phyloP scores from a whole-genome alignment of 2,113 vertebrate species.

The Noctilio leporinus region DNA sequence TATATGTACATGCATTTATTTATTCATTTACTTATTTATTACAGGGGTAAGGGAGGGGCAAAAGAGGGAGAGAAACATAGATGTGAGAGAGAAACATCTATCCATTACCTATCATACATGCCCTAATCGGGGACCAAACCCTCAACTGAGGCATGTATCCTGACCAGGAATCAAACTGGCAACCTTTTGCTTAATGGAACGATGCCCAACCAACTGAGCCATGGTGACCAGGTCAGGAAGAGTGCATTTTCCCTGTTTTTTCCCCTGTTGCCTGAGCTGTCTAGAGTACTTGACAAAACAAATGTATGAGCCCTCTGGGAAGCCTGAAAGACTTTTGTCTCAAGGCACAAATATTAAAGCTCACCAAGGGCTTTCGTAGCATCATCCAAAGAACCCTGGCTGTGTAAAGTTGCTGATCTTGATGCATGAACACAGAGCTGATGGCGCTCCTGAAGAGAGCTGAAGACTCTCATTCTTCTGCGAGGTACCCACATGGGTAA shows the following conservation, averaged over 20 bases:
- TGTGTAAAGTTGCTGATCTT: background rate
- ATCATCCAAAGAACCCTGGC: background rate
- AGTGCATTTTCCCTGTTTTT: background rate
- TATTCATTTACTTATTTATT: too few species aligned
- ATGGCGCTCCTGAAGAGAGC: background rate
- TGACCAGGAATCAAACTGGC: too few species aligned
- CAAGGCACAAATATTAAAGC: background rate
- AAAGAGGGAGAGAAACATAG: too few species aligned
- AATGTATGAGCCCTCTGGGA: background rate
- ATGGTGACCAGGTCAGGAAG: too few species aligned
- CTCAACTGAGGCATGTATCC: too few species aligned
- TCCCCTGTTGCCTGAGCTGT: background rate
- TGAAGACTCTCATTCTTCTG: background rate
- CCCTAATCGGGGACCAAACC: too few species aligned
- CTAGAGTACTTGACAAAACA: background rate
- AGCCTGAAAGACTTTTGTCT: background rate
- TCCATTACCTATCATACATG: too few species aligned
- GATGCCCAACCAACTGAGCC: too few species aligned
- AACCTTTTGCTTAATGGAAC: too few species aligned
- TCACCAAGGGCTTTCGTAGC: background rate
- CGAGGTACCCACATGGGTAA: background rate
- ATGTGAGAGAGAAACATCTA: too few species aligned
- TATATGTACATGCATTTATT: too few species aligned
- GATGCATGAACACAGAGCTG: background rate
- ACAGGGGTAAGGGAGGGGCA: too few species aligned